A percentile compares a stretch with the other conserved stretches of the same genome.
Evolutionary conservation across 2,113 vertebrate genomes (phyloP).

Genomic region (Pseudorectes ferrugineus): DNA sequence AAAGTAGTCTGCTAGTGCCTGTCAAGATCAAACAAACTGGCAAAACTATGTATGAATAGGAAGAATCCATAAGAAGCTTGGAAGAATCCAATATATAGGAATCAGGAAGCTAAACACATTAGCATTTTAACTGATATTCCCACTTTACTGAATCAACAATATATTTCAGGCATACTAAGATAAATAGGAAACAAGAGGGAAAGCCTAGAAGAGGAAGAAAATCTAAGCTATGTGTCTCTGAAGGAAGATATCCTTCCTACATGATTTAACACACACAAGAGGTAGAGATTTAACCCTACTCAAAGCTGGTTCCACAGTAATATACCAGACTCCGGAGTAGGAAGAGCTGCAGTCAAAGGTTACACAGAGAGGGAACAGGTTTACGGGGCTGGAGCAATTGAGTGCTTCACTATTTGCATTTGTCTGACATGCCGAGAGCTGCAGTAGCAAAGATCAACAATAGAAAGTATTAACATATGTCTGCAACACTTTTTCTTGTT

Average conservation of each 20-base stretch:
- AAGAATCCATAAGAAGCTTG: not conserved
- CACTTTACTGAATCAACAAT: not conserved
- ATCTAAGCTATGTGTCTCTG: not conserved
- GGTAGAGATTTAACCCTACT: not conserved
- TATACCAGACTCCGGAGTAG: not conserved
- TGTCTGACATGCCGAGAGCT: not conserved
- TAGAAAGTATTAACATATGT: not conserved
- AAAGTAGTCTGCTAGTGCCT: not conserved
- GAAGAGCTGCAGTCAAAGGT: not conserved
- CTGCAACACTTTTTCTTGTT: not conserved
- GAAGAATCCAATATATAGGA: not conserved
- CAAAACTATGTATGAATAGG: not conserved
- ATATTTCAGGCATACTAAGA: not conserved
- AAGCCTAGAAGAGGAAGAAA: not conserved
- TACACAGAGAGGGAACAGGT: not conserved
- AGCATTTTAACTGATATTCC: not conserved
- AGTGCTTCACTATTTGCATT: not conserved
- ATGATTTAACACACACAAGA: not conserved
- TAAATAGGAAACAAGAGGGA: not conserved
- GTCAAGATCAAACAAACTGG: not conserved
- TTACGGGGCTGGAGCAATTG: not conserved
- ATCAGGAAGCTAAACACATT: not conserved
- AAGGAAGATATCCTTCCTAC: not conserved
- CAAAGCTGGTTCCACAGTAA: not conserved
- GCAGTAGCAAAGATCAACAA: not conserved